Evolutionary conservation across 2,797 vertebrate species (phyloP), one percentile per base, ranked within the genome.

Genomic region (Lepus oiostolus): DNA sequence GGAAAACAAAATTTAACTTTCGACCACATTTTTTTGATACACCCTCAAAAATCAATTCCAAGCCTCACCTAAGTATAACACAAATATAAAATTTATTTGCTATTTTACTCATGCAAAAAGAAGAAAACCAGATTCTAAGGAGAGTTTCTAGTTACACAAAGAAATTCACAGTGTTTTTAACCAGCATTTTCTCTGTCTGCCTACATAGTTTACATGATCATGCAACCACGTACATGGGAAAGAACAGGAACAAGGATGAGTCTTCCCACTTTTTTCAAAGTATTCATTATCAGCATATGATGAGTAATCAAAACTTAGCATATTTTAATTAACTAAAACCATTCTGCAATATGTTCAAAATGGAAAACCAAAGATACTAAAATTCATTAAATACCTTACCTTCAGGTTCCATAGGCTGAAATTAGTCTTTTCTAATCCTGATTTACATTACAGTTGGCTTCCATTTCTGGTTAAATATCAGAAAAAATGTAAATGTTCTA

Each of bases 271-370:
- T 94, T 93, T 85, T 74, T 62, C 24, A 65, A 95, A 79, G 38
- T 84, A 86, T 24, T 58, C 72, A 47, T 16, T 54, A 68, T 67
- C 54, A 87, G 85, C 42, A 58, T 75, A 87, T 70, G 54, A 94
- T 58, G 17, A 88, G 68, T 77, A 77, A 93, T n/a, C 82, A 87
- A 93, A 96, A 79, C 28, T 63, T 67, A 79, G 13, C 4, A 1
- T 32, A 95, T 47, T 94, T 95, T 67, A 92, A 83, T 86, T 86
- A 94, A 88, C 50, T 86, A 76, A 85, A 92, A 88, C 30, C 30
- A 91, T 42, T 63, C 71, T 65, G 19, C 58, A 90, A 3, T 67
- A 52, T 92, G 90, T 38, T 95, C 76, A 83, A 92, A 91, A 91
- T 32, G 21, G 88, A 96, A 58, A 93, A 91, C 71, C 90, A 70